Conservation (phyloP, 2,113 vertebrate species). For the Onychostruthus taczanowskii region DNA sequence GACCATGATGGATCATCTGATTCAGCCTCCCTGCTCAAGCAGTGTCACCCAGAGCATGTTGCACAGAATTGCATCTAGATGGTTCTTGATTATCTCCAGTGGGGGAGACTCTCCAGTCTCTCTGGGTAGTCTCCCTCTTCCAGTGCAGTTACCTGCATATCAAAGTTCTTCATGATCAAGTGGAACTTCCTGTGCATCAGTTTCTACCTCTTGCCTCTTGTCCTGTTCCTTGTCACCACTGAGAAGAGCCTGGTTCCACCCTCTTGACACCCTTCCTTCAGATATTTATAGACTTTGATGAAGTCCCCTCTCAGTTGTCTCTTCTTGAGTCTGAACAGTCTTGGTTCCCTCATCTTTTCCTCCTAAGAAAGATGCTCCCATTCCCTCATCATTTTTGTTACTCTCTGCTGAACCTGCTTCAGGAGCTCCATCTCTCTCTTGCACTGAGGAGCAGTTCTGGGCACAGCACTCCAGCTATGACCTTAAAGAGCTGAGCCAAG, state of each 20-base stretch:
- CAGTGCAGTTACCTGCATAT: not conserved
- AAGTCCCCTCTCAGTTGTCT: not conserved
- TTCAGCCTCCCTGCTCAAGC: not conserved
- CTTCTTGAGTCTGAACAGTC: not conserved
- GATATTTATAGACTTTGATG: not conserved
- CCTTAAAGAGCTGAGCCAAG: not conserved
- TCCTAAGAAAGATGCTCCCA: not conserved
- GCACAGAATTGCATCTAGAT: not conserved
- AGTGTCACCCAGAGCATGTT: not conserved
- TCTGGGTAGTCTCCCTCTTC: no score
- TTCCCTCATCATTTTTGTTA: not conserved
- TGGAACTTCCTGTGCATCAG: not conserved
- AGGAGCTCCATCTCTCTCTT: not conserved
- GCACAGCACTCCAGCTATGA: not conserved
- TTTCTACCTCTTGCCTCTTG: not conserved
- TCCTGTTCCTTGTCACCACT: not conserved
- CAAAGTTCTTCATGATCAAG: not conserved
- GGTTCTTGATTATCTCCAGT: not conserved
- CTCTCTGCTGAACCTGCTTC: accelerated
- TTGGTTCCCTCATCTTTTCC: not conserved
- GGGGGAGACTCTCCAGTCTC: not conserved
- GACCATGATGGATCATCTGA: no score
- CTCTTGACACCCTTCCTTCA: not conserved
- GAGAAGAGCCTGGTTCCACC: not conserved
- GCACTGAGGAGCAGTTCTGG: not conserved